Percentiles rank a stretch among this genome's conserved stretches.
phyloP scores from a whole-genome alignment of 2,888 invertebrate genomes.

The Gasteruption jaculator region DNA sequence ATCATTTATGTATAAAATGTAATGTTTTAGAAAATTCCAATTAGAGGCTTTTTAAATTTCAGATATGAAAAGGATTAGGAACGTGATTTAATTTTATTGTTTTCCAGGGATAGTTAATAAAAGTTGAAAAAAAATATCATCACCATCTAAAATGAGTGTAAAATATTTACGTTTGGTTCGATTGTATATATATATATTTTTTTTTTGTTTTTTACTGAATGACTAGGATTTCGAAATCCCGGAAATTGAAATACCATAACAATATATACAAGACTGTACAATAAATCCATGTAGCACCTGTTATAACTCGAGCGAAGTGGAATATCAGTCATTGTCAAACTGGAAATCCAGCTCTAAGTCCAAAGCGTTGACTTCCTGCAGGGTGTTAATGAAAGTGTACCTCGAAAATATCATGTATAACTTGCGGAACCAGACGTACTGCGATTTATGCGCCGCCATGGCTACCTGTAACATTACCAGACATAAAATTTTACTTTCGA shows the following conservation, averaged over 20 bases:
- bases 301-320: conserved; percentile 6
- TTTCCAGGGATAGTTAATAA: too few species aligned
- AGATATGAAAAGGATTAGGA: too few species aligned
- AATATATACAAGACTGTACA: too few species aligned
- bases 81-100: too few species aligned
- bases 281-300: not conserved
- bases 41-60: too few species aligned
- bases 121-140: too few species aligned
- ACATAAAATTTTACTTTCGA: not conserved
- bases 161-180: conserved; percentile 8
- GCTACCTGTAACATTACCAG: conserved; percentile 58
- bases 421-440: conserved; percentile 91
- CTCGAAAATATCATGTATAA: conserved; percentile 86
- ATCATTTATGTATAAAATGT: too few species aligned
- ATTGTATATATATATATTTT: conserved; percentile 14
- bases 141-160: not conserved
- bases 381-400: conserved; percentile 86
- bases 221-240: too few species aligned
- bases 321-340: conserved; percentile 61
- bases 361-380: conserved; percentile 69
- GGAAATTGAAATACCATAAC: too few species aligned
- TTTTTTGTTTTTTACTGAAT: conserved; percentile 28
- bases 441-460: conserved; percentile 85
- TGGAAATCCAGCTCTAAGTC: conserved; percentile 76
- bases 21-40: too few species aligned